Base-by-base conservation (phyloP, 2,113 vertebrate genomes). In the Salvelinus namaycush region DNA sequence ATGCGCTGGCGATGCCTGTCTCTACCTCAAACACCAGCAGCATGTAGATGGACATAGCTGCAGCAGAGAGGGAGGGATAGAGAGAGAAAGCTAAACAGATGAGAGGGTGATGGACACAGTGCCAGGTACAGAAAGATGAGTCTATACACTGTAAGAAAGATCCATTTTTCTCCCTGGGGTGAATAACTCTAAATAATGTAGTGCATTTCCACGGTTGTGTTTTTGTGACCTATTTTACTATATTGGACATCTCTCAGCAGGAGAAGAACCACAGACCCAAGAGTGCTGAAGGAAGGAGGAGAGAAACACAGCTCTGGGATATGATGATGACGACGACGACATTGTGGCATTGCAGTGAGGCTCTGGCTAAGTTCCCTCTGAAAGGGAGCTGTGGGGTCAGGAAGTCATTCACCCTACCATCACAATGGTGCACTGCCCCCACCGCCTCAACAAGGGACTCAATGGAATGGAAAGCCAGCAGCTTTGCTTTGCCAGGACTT, bases 11-110 rank as follows among this genome's bases (percentile, higher is more conserved):
- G 0, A 95, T 94, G 0, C 91, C 97, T 0, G 95, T 93, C 86
- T 95, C 94, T 0, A 87, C 87, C 67, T 97, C 93, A 13, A 97
- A 97, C 48, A 95, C 90, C 82, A 98, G 90, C 82, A 97, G 90
- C 92, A 95, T 92, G 39, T 95, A 96, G 70, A 98, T 93, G 78
- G 94, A 95, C 66, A 99, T 92, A 0, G 92, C 94, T 94, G 90
- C 64, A 20, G 71, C 26, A 68, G 16, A 20, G 16, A 9, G 29
- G n/a, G 4, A 51, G 70, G 1, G 48, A 34, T 13, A 27, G 11
- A 16, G 34, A 60, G 7, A 54, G 3, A 44, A 49, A 60, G 5
- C 67, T 18, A 75, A 3, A 75, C 24, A 34, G 2, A 44, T 29
- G 24, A 12, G 24, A 3, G 64, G 8, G 64, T 29, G 64, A 24